Evolutionary conservation across 2,797 vertebrate genomes (phyloP), one percentile per base, ranked within the genome.

Genomic region (Synaphobranchus kaupii): DNA sequence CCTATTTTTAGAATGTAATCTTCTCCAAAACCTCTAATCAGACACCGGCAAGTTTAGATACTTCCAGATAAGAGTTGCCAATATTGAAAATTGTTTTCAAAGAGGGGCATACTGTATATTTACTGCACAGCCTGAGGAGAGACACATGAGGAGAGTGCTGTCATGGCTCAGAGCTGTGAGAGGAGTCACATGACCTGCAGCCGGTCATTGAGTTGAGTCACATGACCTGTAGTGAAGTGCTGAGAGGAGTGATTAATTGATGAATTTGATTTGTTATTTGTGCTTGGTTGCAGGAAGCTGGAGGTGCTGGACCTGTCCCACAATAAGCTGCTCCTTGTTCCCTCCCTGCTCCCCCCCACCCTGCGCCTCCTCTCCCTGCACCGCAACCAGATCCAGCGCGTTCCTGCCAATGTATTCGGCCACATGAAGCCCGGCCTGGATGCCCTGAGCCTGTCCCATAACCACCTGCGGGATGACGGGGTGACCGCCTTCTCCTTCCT

Each of bases 391-490:
- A 94, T 97, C 22, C 92, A 93, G 50, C 87, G 87, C 80, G 90
- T 97, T 85, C 95, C 95, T 0, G 90, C 93, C 17, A 94, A 95
- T 4, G 89, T 93, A 0, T 95, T 97, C 48, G 93, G 92, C 1
- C 97, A 96, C 93, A 89, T 96, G 91, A 95, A 92, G 6, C 96
- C 96, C 0, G 95, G 96, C 52, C 92, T 97, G 0, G 94, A 93
- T 89, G 93, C 93, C 34, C 95, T 97, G 63, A 56, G 88, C 47
- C 95, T 97, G 7, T 97, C 97, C 86, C 93, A 96, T 92, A 97
- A 97, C 83, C 88, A 85, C 34, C 86, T 97, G 88, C 87, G 52
- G 1, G 89, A 94, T 0, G 88, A 94, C 0, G 91, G 95, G 0
- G 9, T 96, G 7, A 93, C 93, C 0, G 71, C 86, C 0, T 54